Conservation (phyloP, 2,797 vertebrate species). For the Poecilia wingei region DNA sequence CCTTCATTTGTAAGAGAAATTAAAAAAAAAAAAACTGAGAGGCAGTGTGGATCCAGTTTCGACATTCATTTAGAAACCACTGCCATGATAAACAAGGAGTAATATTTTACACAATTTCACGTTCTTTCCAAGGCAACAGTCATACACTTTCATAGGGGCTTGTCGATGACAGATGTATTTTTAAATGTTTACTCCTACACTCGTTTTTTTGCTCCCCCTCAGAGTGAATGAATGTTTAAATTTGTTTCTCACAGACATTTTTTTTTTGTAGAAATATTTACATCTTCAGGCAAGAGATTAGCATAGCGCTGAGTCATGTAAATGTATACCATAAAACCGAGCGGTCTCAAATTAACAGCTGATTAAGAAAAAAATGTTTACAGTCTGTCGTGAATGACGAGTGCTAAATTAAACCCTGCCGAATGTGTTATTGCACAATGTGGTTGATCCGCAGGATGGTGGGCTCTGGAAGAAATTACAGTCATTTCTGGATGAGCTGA, state of each 20-base stretch:
- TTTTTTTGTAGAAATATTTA: constrained; percentile 48
- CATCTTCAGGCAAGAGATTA: constrained; percentile 42
- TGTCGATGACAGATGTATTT: constrained; percentile 36
- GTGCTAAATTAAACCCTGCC: constrained; percentile 47
- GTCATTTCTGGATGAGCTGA: constrained; percentile 35
- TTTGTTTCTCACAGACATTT: constrained; percentile 20
- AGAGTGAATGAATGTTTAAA: constrained; percentile 19
- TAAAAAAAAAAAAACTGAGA: constrained; percentile 7
- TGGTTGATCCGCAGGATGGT: constrained; percentile 29
- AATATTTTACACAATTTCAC: background rate
- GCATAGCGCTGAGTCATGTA: constrained; percentile 26
- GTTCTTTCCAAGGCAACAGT: background rate
- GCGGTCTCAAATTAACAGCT: constrained; percentile 32
- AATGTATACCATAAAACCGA: constrained; percentile 38
- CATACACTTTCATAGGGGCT: constrained; percentile 5
- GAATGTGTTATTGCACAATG: constrained; percentile 38
- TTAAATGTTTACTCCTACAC: constrained; percentile 18
- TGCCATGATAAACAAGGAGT: background rate
- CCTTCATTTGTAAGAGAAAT: constrained; percentile 8
- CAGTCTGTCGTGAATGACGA: constrained; percentile 30
- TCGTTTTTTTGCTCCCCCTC: background rate
- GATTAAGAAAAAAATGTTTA: constrained; percentile 40
- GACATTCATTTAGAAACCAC: background rate
- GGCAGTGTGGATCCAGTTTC: constrained; percentile 1
- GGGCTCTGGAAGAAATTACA: constrained; percentile 41